Base-by-base conservation (phyloP, 1,140 invertebrate species). In the Heterodera carotae region DNA sequence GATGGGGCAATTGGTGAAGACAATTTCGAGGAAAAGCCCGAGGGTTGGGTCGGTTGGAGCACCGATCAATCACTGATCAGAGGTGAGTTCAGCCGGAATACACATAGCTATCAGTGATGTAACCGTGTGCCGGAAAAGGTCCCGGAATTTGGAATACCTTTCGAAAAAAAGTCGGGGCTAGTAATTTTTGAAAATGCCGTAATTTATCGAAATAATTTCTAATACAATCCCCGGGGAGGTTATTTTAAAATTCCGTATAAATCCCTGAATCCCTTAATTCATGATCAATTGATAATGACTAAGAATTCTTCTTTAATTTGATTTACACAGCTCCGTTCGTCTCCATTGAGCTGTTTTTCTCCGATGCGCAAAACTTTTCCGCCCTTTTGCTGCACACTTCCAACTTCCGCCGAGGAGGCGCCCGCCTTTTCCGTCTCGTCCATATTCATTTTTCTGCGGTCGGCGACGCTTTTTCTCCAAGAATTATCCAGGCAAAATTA, bases 21-120 rank as follows among this genome's bases (percentile, higher is more conserved):
- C 77, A 92, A 94, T 87, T 94, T 93, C 87, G 91, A 92, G 81
- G 88, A 91, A n/a, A 92, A 93, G 88, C 91, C 90, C 69, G 92
- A 92, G 66, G 92, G 92, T 56, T 96, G 94, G 94, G 93, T 96
- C 10, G 94, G 94, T 0, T 96, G 94, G 94, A 69, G 69, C 22
- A 53, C 59, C 39, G 56, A 64, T 15, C 33, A 77, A 66, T n/a
- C n/a, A n/a, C n/a, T n/a, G n/a, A 33, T 43, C 22, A 2, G 18
- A 39, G 64, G 77, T 77, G 29, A 31, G 39, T 18, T 91, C 1
- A 22, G 12, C 4, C 15, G 1, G 33, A 56, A n/a, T n/a, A n/a
- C n/a, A n/a, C n/a, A n/a, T n/a, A n/a, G n/a, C n/a, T n/a, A n/a
- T n/a, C n/a, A n/a, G n/a, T n/a, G n/a, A n/a, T n/a, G n/a, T n/a